A percentile compares a stretch with the other conserved stretches of the same genome.
These are phyloP conservation scores for Drosophila gunungcola DNA, from an alignment of 1,140 invertebrate species.

Conservation along the genomic window DNA sequence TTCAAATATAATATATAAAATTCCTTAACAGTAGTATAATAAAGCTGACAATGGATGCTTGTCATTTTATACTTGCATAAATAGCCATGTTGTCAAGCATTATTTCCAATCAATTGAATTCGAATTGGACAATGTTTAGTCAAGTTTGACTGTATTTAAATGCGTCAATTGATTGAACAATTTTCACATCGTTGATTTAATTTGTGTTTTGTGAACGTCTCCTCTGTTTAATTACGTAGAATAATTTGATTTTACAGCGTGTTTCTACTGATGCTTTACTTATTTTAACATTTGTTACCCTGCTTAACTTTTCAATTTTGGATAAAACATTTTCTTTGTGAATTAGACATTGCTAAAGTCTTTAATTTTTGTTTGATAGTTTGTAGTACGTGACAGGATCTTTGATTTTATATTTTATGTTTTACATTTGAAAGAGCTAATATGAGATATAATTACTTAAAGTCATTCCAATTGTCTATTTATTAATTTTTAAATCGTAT, in stretches of 20 bases:
- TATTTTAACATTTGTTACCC: background rate
- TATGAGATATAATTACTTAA: too few relatives aligned
- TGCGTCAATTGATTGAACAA: background rate
- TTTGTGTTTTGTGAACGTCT: background rate
- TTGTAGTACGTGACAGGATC: too few relatives aligned
- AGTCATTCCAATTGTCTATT: too few relatives aligned
- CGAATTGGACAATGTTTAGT: background rate
- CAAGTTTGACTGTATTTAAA: conserved; percentile 3
- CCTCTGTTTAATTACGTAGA: conserved; percentile 7
- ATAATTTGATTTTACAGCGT: conserved; percentile 5
- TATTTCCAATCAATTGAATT: background rate
- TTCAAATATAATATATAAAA: too few relatives aligned
- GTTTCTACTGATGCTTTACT: background rate
- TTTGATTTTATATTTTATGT: too few relatives aligned
- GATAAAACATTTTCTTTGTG: background rate
- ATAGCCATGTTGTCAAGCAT: too few relatives aligned
- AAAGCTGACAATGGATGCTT: too few relatives aligned
- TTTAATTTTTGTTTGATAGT: too few relatives aligned
- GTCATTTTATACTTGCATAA: too few relatives aligned
- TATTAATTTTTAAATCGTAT: too few relatives aligned
- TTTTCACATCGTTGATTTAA: conserved; percentile 7
- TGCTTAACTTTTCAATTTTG: background rate
- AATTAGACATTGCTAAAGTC: background rate
- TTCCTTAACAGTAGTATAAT: too few relatives aligned
- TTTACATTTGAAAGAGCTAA: too few relatives aligned